Evolutionary conservation across 2,888 invertebrate species (phyloP), one percentile per base, ranked within the genome.

Genomic region (Lycocerus yunnanus): DNA sequence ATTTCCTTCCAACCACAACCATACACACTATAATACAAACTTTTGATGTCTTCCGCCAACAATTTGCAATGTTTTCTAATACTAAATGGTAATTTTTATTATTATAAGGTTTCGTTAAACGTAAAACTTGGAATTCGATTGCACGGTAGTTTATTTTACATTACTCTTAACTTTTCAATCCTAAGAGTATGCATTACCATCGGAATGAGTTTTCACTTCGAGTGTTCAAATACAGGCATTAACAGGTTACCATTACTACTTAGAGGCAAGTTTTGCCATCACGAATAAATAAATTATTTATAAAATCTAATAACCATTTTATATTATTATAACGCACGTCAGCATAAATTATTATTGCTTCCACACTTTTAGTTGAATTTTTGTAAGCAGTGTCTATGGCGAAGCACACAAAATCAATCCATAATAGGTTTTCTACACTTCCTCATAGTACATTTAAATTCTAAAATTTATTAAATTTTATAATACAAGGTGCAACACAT

Each of bases 1-100:
- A 73, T 73, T 73, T 69, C 18, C 58, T 21, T 43, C 9, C 15
- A 68, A 73, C 73, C 73, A 61, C 73, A 73, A 60, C 60, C 59
- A 66, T 66, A 20, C 6, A 63, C 18, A 8, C 61, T 20, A 63
- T 63, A 63, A 63, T 15, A 20, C 20, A 63, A 63, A 63, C 61
- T 63, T 63, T 63, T 63, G 61, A 63, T 18, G 18, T 63, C 20
- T 63, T 63, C 61, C 61, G 61, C 61, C 20, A 16, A 20, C 16
- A 63, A 16, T 63, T 63, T 63, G 20, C 61, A 2, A 43, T 43
- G 3, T 43, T 43, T 43, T 43, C 43, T 43, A 43, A 43, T 43
- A 6, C 43, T n/a, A 43, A 43, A 43, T 43, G 43, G 6, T 43
- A 43, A 43, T 43, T 43, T 43, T 43, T 43, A 43, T 43, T 43